Percentiles rank a stretch among this genome's conserved stretches.
Evolutionary conservation across 2,797 vertebrate species (phyloP).

Genomic region (Adelosebastes latens): DNA sequence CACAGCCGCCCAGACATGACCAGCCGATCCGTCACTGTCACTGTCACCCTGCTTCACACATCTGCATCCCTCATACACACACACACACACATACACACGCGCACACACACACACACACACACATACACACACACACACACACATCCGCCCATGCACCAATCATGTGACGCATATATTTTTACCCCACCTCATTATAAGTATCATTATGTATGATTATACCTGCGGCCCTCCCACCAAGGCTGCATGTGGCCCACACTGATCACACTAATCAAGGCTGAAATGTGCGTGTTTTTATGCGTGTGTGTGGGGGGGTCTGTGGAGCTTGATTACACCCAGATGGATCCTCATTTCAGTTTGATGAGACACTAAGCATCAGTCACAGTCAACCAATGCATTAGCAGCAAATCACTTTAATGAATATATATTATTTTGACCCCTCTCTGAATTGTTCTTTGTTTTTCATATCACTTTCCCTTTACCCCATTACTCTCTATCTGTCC

Average conservation of each 20-base stretch:
- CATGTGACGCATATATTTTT: conserved; percentile 78
- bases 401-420: conserved; percentile 82
- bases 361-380: conserved; percentile 84
- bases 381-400: conserved; percentile 76
- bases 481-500: conserved; percentile 68
- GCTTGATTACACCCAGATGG: conserved; percentile 84
- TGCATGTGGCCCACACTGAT: conserved; percentile 75
- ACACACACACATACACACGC: not conserved
- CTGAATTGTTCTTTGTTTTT: conserved; percentile 74
- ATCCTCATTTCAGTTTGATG: conserved; percentile 81
- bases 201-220: conserved; percentile 88
- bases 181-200: conserved; percentile 83
- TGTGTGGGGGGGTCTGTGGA: conserved; percentile 51
- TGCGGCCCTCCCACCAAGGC: conserved; percentile 74
- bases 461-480: conserved; percentile 54
- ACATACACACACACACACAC: conserved; percentile 1
- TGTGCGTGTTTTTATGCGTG: conserved; percentile 48
- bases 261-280: conserved; percentile 80
- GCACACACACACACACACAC: conserved; percentile 9
- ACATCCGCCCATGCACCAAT: conserved; percentile 47
- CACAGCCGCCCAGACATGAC: conserved; percentile 78
- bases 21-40: conserved; percentile 78
- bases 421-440: conserved; percentile 82
- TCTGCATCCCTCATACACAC: conserved; percentile 54
- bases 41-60: conserved; percentile 61